phyloP scores from a whole-genome alignment of 2,797 vertebrate species.

The Catamblyrhynchus diadema region DNA sequence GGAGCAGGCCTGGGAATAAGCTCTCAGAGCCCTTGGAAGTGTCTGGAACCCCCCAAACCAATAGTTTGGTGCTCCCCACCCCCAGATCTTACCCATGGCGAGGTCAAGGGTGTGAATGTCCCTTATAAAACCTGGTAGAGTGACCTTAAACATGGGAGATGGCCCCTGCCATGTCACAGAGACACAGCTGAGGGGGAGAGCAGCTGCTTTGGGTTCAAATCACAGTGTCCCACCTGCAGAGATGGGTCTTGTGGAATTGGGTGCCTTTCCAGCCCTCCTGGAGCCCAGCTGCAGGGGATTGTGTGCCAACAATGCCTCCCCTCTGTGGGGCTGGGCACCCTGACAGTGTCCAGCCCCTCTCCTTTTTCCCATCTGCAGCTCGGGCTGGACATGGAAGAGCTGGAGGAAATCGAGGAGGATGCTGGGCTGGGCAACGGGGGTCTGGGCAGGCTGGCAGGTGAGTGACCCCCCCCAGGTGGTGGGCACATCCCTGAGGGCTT shows the following conservation, averaged over 20 bases:
- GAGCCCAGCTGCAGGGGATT: not conserved
- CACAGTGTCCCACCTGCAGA: not conserved
- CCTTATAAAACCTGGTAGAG: not conserved
- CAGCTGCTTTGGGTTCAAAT: not conserved
- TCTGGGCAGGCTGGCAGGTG: conserved; percentile 93
- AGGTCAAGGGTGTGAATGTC: fast-evolving
- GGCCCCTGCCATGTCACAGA: fast-evolving
- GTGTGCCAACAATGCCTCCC: not conserved
- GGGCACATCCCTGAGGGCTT: not conserved
- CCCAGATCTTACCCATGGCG: fast-evolving
- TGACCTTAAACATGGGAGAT: not conserved
- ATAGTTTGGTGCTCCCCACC: not conserved
- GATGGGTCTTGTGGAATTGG: not conserved
- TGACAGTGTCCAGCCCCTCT: not conserved
- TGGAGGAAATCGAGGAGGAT: conserved; percentile 97
- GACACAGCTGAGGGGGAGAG: not conserved
- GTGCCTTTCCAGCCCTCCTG: not conserved
- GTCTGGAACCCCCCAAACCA: too few relatives aligned
- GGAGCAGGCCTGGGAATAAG: not conserved
- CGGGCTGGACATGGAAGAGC: conserved; percentile 95
- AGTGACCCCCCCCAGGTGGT: not conserved
- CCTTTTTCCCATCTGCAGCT: conserved; percentile 70
- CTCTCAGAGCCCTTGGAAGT: not conserved
- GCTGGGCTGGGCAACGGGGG: conserved; percentile 97
- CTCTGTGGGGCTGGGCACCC: fast-evolving